Percentiles rank a stretch among this genome's conserved stretches.
phyloP scores from a whole-genome alignment of 2,113 vertebrate species.

The Craseonycteris thonglongyai region DNA sequence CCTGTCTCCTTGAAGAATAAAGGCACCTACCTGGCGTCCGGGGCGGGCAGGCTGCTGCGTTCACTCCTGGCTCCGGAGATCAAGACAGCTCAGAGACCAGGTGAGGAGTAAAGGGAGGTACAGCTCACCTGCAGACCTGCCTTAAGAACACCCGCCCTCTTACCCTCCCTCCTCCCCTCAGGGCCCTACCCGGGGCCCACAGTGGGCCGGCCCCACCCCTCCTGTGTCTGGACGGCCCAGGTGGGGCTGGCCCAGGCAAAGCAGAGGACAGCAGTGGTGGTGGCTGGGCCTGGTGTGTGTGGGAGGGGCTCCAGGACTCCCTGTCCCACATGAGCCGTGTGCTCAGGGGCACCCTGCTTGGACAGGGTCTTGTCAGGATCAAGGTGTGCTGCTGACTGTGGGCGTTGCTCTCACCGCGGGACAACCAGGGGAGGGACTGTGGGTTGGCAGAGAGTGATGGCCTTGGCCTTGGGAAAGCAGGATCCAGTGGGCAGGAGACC shows the following conservation, averaged over 20 bases:
- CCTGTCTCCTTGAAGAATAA: not conserved
- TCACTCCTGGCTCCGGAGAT: not conserved
- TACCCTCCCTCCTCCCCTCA: not conserved
- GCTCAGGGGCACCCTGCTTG: not conserved
- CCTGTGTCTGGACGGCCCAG: not conserved
- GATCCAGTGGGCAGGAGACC: not conserved
- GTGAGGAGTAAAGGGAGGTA: not conserved
- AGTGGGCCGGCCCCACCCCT: not conserved
- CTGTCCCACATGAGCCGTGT: not conserved
- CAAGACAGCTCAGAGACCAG: not conserved
- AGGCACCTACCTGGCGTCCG: conserved; percentile 39
- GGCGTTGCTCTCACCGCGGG: not conserved
- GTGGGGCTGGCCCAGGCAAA: not conserved
- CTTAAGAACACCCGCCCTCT: conserved; percentile 11
- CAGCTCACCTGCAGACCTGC: conserved; percentile 3
- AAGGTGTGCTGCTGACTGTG: not conserved
- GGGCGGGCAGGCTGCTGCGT: not conserved
- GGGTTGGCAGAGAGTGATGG: not conserved
- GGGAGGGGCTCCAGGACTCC: not conserved
- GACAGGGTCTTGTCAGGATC: not conserved
- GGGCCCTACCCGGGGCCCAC: conserved; percentile 16
- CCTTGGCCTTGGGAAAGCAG: not conserved
- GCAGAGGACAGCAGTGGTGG: not conserved
- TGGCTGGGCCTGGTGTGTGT: not conserved
- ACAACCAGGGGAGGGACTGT: not conserved